These are phyloP conservation scores for Drosophila aldrichi DNA, from an alignment of 2,888 invertebrate genomes.

Conservation along the genomic window DNA sequence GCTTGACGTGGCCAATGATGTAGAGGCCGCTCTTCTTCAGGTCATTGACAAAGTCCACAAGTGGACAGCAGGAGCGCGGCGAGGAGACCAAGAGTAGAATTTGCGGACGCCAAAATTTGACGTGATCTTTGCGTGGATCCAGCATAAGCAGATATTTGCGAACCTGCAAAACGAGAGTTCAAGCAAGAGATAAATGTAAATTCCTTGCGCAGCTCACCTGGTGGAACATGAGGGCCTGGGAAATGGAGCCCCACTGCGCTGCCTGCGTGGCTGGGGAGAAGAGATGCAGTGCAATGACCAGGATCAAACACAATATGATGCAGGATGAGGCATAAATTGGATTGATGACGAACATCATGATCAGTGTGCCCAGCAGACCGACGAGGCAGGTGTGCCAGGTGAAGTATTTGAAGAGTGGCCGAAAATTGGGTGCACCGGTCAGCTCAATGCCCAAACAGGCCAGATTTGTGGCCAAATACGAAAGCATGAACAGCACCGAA, in stretches of 20 bases:
- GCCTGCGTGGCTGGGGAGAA: slow-evolving; percentile 93
- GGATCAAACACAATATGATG: slow-evolving; percentile 92
- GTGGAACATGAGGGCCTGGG: slow-evolving; percentile 99
- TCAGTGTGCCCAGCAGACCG: slow-evolving; percentile 93
- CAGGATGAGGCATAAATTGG: slow-evolving; percentile 95
- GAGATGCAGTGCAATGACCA: slow-evolving; percentile 95
- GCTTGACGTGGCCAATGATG: slow-evolving; percentile 93
- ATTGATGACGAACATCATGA: slow-evolving; percentile 98
- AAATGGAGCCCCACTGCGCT: slow-evolving; percentile 97
- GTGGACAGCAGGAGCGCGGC: slow-evolving; percentile 94
- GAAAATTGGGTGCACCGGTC: slow-evolving; percentile 99
- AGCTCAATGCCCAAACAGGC: slow-evolving; percentile 98
- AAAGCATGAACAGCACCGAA: slow-evolving; percentile 97
- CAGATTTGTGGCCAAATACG: slow-evolving; percentile 98
- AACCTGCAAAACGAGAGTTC: slow-evolving; percentile 85
- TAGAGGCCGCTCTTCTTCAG: slow-evolving; percentile 97
- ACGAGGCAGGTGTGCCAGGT: slow-evolving; percentile 96
- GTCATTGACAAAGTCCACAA: slow-evolving; percentile 99
- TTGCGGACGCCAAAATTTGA: slow-evolving; percentile 99
- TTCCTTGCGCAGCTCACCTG: slow-evolving; percentile 86
- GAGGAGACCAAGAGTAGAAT: slow-evolving; percentile 96
- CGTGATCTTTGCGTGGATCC: slow-evolving; percentile 98
- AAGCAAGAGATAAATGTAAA: background rate
- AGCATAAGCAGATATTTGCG: slow-evolving; percentile 97
- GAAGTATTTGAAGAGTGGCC: slow-evolving; percentile 98